phyloP scores from a whole-genome alignment of 2,113 vertebrate genomes.

The Aplodontia rufa region DNA sequence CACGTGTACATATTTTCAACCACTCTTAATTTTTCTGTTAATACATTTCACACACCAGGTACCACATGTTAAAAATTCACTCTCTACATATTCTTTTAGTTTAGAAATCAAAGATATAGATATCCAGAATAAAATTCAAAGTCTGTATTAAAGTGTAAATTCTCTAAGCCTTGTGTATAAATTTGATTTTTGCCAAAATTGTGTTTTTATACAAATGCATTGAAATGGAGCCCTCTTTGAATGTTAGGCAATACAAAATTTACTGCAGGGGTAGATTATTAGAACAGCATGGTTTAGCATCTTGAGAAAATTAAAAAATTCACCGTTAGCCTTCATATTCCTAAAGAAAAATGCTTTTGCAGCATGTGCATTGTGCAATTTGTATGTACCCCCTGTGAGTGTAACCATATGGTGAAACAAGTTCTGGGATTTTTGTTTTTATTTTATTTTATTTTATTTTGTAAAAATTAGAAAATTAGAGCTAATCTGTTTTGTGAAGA shows the following conservation, averaged over 20 bases:
- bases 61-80: constrained; percentile 2
- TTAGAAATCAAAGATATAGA: background rate
- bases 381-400: background rate
- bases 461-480: background rate
- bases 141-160: constrained; percentile 31
- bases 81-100: background rate
- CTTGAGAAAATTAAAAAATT: constrained; percentile 64
- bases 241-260: constrained; percentile 21
- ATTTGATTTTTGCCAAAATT: constrained; percentile 57
- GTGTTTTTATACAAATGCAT: constrained; percentile 51
- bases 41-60: background rate
- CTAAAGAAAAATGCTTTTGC: background rate
- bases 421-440: background rate
- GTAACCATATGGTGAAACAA: background rate
- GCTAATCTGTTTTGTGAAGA: background rate
- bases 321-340: background rate
- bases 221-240: constrained; percentile 33
- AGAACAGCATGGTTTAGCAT: constrained; percentile 45
- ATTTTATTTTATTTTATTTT: background rate
- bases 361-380: background rate
- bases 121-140: constrained; percentile 51
- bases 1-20: background rate
- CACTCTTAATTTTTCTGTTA: background rate
- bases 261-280: constrained; percentile 51
- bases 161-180: constrained; percentile 19